A percentile compares a stretch with the other conserved stretches of the same genome.
phyloP scores from a whole-genome alignment of 2,797 vertebrate genomes.

The Spinus olivaceus region DNA sequence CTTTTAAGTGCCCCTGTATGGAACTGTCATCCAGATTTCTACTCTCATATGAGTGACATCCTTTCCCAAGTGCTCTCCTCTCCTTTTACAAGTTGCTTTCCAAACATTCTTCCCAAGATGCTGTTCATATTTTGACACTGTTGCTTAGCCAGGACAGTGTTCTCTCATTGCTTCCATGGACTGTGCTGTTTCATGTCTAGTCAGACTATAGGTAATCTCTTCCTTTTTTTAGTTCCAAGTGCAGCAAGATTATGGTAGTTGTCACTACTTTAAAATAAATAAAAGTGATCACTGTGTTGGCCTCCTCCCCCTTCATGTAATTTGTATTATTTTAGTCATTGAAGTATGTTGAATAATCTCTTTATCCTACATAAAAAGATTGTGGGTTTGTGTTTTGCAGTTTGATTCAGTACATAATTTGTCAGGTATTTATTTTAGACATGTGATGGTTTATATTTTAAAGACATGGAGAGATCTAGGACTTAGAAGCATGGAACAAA shows the following conservation, averaged over 20 bases:
- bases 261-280: neutral
- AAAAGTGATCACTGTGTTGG: neutral
- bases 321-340: neutral
- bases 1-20: too few relatives aligned
- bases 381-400: neutral
- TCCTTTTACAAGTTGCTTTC: neutral
- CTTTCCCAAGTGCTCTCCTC: neutral
- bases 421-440: neutral
- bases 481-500: neutral
- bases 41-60: neutral
- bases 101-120: neutral
- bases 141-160: neutral
- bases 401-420: neutral
- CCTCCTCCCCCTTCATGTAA: neutral
- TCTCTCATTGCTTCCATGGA: neutral
- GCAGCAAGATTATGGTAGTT: neutral
- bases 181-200: neutral
- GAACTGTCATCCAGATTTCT: neutral
- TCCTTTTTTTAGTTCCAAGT: neutral
- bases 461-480: neutral
- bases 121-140: neutral
- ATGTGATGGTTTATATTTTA: neutral
- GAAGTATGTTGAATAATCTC: neutral
- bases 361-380: neutral
- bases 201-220: neutral